These are phyloP conservation scores for Cremastinae sp. DNA, from an alignment of 2,888 invertebrate species.

Conservation along the genomic window DNA sequence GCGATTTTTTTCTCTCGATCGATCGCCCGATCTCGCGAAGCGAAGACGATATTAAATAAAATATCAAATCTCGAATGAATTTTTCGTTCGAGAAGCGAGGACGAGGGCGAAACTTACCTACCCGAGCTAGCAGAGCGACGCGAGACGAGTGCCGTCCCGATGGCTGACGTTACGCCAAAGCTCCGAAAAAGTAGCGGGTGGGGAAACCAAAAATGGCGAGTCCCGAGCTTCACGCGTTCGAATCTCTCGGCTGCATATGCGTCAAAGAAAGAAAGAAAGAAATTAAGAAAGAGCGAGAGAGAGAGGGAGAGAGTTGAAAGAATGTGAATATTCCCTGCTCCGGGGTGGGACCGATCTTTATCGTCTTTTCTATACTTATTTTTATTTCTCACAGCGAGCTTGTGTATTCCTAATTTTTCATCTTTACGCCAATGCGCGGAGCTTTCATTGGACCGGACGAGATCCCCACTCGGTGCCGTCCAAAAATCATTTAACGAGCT, in stretches of 20 bases:
- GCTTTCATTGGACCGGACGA: conserved; percentile 34
- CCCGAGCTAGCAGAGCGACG: conserved; percentile 79
- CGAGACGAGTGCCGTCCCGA: conserved; percentile 76
- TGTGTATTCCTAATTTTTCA: too few species aligned
- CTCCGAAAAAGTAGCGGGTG: conserved; percentile 70
- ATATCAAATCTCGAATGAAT: conserved; percentile 12
- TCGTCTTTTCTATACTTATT: conserved; percentile 41
- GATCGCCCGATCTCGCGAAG: neutral
- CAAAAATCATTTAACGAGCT: conserved; percentile 24
- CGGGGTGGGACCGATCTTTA: too few species aligned
- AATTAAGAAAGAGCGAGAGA: conserved; percentile 7
- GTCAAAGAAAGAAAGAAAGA: conserved; percentile 42
- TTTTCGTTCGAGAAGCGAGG: conserved; percentile 43
- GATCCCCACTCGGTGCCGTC: conserved; percentile 5
- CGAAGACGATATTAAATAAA: neutral
- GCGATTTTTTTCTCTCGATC: too few species aligned
- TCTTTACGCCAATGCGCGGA: conserved; percentile 54
- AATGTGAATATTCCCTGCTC: conserved; percentile 8
- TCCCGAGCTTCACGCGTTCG: conserved; percentile 65
- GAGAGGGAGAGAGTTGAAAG: neutral
- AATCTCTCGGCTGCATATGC: conserved; percentile 41
- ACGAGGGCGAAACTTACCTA: conserved; percentile 76
- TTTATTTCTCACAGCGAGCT: conserved; percentile 5
- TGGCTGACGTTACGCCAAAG: conserved; percentile 58
- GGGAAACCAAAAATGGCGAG: conserved; percentile 80